Evolutionary conservation across 2,113 vertebrate species (phyloP).

Genomic region (Abramis brama): DNA sequence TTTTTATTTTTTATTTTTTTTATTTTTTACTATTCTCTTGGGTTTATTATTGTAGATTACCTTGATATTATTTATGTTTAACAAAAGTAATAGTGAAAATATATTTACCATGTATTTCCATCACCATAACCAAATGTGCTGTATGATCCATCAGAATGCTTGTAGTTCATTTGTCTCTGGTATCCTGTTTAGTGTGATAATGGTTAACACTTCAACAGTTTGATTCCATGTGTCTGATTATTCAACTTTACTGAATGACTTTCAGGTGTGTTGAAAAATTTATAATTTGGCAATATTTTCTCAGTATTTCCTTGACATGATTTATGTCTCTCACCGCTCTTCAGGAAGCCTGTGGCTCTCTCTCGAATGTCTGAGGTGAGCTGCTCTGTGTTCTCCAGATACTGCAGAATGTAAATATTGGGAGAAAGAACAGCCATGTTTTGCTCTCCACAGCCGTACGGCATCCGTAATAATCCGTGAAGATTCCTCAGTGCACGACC

Average conservation of each 20-base stretch:
- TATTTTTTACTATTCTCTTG: not conserved
- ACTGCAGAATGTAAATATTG: slow-evolving; percentile 80
- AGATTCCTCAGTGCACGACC: slow-evolving; percentile 77
- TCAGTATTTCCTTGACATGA: not conserved
- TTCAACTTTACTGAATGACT: no score
- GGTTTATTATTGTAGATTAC: not conserved
- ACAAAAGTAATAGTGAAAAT: not conserved
- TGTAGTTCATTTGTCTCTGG: slow-evolving; percentile 86
- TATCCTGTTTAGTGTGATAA: slow-evolving; percentile 76
- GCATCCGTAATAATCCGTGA: slow-evolving; percentile 78
- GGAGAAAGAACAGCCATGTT: slow-evolving; percentile 82
- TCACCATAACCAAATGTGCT: slow-evolving; percentile 82
- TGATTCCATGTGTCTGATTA: not conserved
- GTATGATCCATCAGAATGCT: slow-evolving; percentile 74
- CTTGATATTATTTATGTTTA: not conserved
- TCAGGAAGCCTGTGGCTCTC: slow-evolving; percentile 51
- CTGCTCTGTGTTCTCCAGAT: slow-evolving; percentile 75
- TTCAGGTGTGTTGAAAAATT: no score
- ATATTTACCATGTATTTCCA: slow-evolving; percentile 86
- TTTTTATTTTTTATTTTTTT: no score
- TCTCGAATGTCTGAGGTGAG: slow-evolving; percentile 53
- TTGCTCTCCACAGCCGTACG: slow-evolving; percentile 83
- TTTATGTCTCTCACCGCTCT: slow-evolving; percentile 40
- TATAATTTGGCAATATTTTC: no score
- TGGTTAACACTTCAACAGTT: not conserved